Base-by-base conservation (phyloP, 2,888 invertebrate genomes). In the Leptinotarsa rubiginosa region DNA sequence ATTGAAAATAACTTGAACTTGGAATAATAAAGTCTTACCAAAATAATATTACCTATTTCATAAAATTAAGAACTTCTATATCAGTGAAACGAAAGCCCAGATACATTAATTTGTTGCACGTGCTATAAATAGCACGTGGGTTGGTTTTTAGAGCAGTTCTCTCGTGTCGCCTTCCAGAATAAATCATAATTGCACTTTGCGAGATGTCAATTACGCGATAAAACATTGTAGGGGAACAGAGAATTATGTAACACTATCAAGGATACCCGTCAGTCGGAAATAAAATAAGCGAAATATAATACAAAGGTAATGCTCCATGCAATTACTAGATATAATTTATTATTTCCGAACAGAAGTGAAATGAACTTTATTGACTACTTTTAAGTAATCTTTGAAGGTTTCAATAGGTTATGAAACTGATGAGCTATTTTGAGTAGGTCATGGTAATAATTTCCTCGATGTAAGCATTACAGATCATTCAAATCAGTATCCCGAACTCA, bases 41-140 rank as follows among this genome's bases (percentile, higher is more conserved):
- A 31, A 31, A 31, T 7, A 31, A 31, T 5, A 10, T 41, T 41
- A 41, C 31, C 7, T 41, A 41, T 41, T 41, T 41, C 41, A 41
- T 12, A 41, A 2, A 41, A 41, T 10, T 41, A 10, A 10, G 10
- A 41, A 41, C 10, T 41, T 41, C 41, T 41, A 1, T 10, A 41
- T 41, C 41, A 41, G 10, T 10, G 10, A 41, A 41, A 41, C 10
- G 41, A 41, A 41, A 41, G 10, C 10, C 41, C 2, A 41, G 41
- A 41, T 41, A 59, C 22, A 20, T 69, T 10, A 22, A 56, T 41
- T 52, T 20, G 47, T 20, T 56, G 20, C 69, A 69, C 69, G 69
- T 69, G 69, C 49, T 56, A 18, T 47, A 59, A 69, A 56, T 69
- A 56, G 69, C 69, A 69, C 69, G 69, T 69, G 69, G 69, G 59